phyloP scores from a whole-genome alignment of 2,888 invertebrate genomes.

The Drosophila ezoana region DNA sequence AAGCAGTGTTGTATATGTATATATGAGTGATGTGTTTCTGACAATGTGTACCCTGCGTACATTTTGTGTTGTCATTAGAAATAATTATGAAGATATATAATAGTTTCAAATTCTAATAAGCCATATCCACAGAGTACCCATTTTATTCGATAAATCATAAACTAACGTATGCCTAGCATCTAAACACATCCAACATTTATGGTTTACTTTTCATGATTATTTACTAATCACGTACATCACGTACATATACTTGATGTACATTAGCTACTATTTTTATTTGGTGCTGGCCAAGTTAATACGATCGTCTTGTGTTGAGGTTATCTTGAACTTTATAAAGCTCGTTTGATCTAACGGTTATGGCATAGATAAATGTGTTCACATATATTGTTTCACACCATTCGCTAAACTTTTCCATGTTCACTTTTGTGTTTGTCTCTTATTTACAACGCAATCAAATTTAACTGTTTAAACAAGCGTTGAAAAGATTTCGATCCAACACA shows the following conservation, averaged over 20 bases:
- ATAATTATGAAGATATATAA: too few relatives aligned
- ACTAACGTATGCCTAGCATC: too few relatives aligned
- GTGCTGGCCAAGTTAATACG: background rate
- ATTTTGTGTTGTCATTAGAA: too few relatives aligned
- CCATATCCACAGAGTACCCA: too few relatives aligned
- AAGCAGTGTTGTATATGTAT: background rate
- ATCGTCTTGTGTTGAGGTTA: constrained; percentile 3
- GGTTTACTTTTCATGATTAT: too few relatives aligned
- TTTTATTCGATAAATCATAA: too few relatives aligned
- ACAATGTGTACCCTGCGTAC: too few relatives aligned
- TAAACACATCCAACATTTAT: too few relatives aligned
- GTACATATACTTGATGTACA: too few relatives aligned
- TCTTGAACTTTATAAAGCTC: background rate
- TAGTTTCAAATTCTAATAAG: too few relatives aligned
- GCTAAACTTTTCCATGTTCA: constrained; percentile 34
- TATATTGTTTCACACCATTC: constrained; percentile 42
- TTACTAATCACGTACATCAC: too few relatives aligned
- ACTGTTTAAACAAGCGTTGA: constrained; percentile 70
- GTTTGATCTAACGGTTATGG: constrained; percentile 24
- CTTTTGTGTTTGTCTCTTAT: constrained; percentile 58
- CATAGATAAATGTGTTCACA: constrained; percentile 23
- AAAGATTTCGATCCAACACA: constrained; percentile 54
- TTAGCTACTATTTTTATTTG: background rate
- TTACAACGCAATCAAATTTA: constrained; percentile 76
- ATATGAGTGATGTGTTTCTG: background rate